phyloP scores from a whole-genome alignment of 2,888 invertebrate genomes.

The Limnephilus lunatus region DNA sequence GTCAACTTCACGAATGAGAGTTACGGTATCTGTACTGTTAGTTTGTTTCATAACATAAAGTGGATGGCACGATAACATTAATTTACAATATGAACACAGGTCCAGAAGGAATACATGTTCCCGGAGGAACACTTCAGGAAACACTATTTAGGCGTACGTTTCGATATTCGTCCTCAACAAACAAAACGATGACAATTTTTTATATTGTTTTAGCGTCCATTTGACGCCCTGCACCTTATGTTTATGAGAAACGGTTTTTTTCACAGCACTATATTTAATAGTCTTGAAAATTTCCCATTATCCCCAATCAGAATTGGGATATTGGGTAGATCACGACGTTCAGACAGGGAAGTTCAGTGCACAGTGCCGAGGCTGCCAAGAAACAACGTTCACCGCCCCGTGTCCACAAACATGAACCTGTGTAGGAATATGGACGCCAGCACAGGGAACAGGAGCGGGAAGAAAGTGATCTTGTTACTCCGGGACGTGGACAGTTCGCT shows the following conservation, averaged over 20 bases:
- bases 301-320: conserved; percentile 21
- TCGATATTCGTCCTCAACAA: not conserved
- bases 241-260: not conserved
- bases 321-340: not conserved
- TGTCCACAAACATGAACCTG: conserved; percentile 71
- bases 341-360: not conserved
- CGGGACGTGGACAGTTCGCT: conserved; percentile 89
- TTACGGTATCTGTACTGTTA: not conserved
- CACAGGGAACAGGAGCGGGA: conserved; percentile 75
- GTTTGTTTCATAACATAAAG: not conserved
- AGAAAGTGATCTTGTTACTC: conserved; percentile 72
- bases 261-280: conserved; percentile 38
- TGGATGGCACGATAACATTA: conserved; percentile 32
- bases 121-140: not conserved
- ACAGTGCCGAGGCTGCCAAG: conserved; percentile 23
- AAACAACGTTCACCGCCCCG: conserved; percentile 75
- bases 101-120: not conserved
- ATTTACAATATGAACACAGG: conserved; percentile 28
- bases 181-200: too few species aligned
- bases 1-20: not conserved
- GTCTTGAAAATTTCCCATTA: not conserved
- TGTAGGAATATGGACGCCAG: conserved; percentile 75
- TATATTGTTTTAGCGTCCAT: not conserved
- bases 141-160: not conserved
- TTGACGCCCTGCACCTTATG: conserved; percentile 7